phyloP scores from a whole-genome alignment of 1,140 invertebrate genomes.

The Melitaea cinxia region DNA sequence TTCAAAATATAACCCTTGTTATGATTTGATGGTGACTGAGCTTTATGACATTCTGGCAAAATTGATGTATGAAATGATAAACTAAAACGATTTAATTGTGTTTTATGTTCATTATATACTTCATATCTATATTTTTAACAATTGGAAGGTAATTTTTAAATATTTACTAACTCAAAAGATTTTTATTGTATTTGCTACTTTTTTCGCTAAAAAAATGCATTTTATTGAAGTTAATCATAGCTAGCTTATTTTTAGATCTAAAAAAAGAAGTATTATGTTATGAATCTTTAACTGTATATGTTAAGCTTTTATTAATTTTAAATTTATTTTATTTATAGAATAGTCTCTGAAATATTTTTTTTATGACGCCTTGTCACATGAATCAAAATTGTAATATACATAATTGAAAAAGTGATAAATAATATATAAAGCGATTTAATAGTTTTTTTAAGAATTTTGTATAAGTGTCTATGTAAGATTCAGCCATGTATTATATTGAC shows the following conservation, averaged over 20 bases:
- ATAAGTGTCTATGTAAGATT: slow-evolving; percentile 16
- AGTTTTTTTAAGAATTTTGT: slow-evolving; percentile 23
- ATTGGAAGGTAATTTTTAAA: too few relatives aligned
- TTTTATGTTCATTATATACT: too few relatives aligned
- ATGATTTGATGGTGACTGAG: slow-evolving; percentile 23
- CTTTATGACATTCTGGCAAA: slow-evolving; percentile 21
- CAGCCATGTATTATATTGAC: slow-evolving; percentile 5
- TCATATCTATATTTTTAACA: too few relatives aligned
- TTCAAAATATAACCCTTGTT: slow-evolving; percentile 31
- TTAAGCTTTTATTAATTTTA: neutral
- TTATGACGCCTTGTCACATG: neutral
- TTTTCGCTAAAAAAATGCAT: neutral
- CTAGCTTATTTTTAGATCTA: slow-evolving; percentile 3
- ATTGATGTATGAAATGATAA: neutral
- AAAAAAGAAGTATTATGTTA: slow-evolving; percentile 9
- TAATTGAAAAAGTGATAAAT: neutral
- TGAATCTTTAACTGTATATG: neutral
- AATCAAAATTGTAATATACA: neutral
- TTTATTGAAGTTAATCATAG: neutral
- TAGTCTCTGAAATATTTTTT: neutral
- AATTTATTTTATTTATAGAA: neutral
- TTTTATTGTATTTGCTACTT: too few relatives aligned
- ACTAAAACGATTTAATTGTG: too few relatives aligned
- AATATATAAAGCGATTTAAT: neutral
- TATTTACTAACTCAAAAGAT: too few relatives aligned